Conservation (phyloP, 2,888 invertebrate genomes). For the Eueremaeus valkanovi region DNA sequence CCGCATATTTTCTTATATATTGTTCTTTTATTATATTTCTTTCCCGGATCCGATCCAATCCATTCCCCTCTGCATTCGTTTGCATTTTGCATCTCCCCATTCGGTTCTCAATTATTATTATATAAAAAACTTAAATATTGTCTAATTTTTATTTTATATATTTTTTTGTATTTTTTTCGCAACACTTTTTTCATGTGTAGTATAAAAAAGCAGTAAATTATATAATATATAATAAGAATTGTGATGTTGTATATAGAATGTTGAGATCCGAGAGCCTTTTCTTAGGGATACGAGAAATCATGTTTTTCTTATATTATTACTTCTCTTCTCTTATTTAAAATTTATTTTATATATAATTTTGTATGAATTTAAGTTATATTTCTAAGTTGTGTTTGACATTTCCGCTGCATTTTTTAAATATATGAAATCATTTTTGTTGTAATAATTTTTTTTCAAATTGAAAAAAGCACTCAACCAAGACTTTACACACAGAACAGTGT, state of each 20-base stretch:
- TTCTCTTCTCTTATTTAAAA: slow-evolving; percentile 1
- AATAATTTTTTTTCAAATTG: slow-evolving; percentile 9
- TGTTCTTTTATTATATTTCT: not conserved
- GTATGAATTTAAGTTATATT: not conserved
- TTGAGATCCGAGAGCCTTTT: slow-evolving; percentile 26
- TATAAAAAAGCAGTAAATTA: not conserved
- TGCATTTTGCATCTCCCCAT: slow-evolving; percentile 32
- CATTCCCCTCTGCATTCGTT: slow-evolving; percentile 1
- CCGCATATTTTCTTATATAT: not conserved
- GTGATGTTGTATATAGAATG: not conserved
- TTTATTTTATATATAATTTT: not conserved
- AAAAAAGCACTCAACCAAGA: slow-evolving; percentile 26
- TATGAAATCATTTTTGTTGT: slow-evolving; percentile 12
- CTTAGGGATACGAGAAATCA: not conserved
- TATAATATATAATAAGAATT: not conserved
- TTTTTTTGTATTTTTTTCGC: not conserved
- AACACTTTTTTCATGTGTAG: not conserved
- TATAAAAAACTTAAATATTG: slow-evolving; percentile 3
- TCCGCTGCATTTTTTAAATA: slow-evolving; percentile 17
- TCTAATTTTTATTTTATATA: slow-evolving; percentile 24
- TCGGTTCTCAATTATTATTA: slow-evolving; percentile 19
- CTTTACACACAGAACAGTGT: not conserved
- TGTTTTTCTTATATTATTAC: slow-evolving; percentile 8
- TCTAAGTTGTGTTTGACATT: slow-evolving; percentile 30
- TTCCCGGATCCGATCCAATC: slow-evolving; percentile 33